Evolutionary conservation across 2,113 vertebrate species (phyloP).

Genomic region (Atrichornis clamosus): DNA sequence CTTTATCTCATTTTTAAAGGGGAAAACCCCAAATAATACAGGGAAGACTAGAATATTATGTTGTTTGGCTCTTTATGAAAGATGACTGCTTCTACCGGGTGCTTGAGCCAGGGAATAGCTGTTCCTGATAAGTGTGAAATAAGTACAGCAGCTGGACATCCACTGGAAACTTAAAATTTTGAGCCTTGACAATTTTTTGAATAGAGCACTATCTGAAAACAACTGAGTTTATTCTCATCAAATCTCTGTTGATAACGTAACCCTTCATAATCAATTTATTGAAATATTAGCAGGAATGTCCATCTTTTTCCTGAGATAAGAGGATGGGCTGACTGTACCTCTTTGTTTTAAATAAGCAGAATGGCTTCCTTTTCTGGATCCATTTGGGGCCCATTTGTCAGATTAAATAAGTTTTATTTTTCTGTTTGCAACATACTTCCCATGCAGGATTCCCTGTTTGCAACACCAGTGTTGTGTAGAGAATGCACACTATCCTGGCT

Average conservation of each 20-base stretch:
- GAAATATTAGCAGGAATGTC: neutral
- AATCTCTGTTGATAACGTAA: neutral
- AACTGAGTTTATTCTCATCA: neutral
- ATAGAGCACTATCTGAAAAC: neutral
- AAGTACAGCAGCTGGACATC: neutral
- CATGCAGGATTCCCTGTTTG: neutral
- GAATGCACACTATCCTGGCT: neutral
- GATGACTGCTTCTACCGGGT: neutral
- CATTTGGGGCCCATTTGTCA: neutral
- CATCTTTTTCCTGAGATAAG: neutral
- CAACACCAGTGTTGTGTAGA: neutral
- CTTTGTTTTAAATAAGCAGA: neutral
- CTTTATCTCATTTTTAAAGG: neutral
- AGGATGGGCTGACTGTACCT: neutral
- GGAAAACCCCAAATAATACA: neutral
- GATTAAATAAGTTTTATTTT: neutral
- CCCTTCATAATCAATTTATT: neutral
- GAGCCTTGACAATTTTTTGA: neutral
- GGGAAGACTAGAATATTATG: neutral
- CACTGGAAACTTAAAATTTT: neutral
- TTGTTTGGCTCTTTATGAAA: neutral
- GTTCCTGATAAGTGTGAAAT: neutral
- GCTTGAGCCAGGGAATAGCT: neutral
- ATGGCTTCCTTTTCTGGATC: neutral
- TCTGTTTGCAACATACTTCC: neutral